phyloP scores from a whole-genome alignment of 2,113 vertebrate species.

The Lophotis ruficrista region DNA sequence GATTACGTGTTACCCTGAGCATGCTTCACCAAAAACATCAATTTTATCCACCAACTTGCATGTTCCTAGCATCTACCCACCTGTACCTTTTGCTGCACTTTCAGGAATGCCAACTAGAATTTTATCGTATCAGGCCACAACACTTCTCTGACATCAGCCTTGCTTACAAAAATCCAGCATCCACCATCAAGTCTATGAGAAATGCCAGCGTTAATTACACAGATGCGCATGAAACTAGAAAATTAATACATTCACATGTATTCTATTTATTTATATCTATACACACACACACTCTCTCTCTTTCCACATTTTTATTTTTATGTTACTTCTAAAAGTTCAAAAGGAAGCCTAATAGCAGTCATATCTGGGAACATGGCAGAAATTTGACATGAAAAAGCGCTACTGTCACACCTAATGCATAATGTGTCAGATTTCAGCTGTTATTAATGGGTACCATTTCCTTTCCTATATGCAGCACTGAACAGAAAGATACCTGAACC shows the following conservation, averaged over 20 bases:
- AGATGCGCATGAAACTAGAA: not conserved
- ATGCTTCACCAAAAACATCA: not conserved
- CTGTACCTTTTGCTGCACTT: not conserved
- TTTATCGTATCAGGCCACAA: not conserved
- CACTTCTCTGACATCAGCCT: not conserved
- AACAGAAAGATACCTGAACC: not conserved
- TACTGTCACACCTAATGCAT: not conserved
- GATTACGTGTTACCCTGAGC: not conserved
- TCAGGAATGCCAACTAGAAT: not conserved
- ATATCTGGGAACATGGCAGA: not conserved
- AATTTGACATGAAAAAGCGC: not conserved
- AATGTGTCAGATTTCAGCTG: not conserved
- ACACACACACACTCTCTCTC: not conserved
- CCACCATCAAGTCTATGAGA: not conserved
- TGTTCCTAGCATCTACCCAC: not conserved
- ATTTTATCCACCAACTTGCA: not conserved
- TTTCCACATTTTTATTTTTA: accelerated
- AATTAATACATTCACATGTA: accelerated
- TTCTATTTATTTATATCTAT: not conserved
- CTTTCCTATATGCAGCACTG: not conserved
- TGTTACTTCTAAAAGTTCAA: not conserved
- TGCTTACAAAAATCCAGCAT: not conserved
- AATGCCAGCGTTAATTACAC: not conserved
- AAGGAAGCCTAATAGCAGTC: not conserved
- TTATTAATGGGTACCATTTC: not conserved